Evolutionary conservation across 2,888 invertebrate genomes (phyloP), one percentile per base, ranked within the genome.

Genomic region (Matsumyia berberina): DNA sequence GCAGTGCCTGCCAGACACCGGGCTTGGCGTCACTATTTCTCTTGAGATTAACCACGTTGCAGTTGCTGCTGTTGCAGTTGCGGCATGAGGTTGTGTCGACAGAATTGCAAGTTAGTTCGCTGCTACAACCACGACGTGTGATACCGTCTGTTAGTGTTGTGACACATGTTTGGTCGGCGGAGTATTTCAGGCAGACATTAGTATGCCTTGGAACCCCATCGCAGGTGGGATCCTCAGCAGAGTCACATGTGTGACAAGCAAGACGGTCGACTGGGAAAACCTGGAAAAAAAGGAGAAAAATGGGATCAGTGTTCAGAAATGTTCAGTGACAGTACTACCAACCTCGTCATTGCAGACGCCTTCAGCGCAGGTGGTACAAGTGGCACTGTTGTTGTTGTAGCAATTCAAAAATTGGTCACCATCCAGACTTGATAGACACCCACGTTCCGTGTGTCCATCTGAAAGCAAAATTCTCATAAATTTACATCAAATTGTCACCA

Each of bases 361-460:
- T 0, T 88, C 89, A 0, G 33, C 19, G 64, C 91, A 91, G 11
- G 86, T 80, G 6, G 31, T 24, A 53, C 91, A 91, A 3, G 87
- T 77, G 1, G 86, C 86, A 11, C 72, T 31, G 31, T 89, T 88
- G 19, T 51, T 69, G 7, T 87, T 86, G 0, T 88, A 79, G 51
- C 90, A 90, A 0, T 83, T 86, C 0, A 88, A 5, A 24, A 88
- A 90, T 7, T 88, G 87, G 0, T 88, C 88, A 0, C 62, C 87
- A 2, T 89, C 87, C 33, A 91, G 77, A 2, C 74, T 83, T 7
- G 88, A 82, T 0, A 89, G 58, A 8, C 90, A 91, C 3, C 90
- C 90, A 0, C 91, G 89, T 51, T 90, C 89, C 0, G 90, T 90
- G 74, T 89, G 88, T 11, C 90, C 90, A 86, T 86, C 89, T 88